A percentile compares a stretch with the other conserved stretches of the same genome.
These are phyloP conservation scores for Protodeltote pygarga DNA, from an alignment of 2,888 invertebrate species.

Conservation along the genomic window DNA sequence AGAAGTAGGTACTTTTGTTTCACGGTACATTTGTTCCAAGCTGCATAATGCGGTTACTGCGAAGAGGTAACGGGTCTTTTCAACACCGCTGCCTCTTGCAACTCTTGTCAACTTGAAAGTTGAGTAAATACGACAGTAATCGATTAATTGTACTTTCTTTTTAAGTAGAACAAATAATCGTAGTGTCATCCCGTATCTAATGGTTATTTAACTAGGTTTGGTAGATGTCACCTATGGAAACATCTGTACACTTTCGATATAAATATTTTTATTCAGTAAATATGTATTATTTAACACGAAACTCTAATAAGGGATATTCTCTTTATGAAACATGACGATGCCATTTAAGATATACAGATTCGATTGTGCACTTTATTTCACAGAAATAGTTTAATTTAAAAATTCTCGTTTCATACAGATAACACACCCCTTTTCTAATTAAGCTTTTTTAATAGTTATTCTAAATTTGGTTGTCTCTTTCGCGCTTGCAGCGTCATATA, in stretches of 20 bases:
- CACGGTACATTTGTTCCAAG: background rate
- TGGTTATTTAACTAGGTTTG: background rate
- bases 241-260: conserved; percentile 14
- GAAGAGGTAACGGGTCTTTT: conserved; percentile 2
- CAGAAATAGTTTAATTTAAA: background rate
- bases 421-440: conserved; percentile 4
- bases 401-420: conserved; percentile 3
- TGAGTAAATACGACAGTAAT: conserved; percentile 21
- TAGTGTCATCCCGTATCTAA: background rate
- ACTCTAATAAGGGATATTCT: background rate
- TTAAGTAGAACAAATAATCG: conserved; percentile 12
- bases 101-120: conserved; percentile 19
- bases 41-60: background rate
- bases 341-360: too few relatives aligned
- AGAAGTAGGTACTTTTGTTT: background rate
- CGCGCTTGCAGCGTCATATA: conserved; percentile 2
- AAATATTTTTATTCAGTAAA: conserved; percentile 46
- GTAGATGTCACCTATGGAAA: background rate
- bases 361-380: background rate
- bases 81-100: conserved; percentile 3
- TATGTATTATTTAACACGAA: conserved; percentile 22
- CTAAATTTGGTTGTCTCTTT: conserved; percentile 3
- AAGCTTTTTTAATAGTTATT: conserved; percentile 9
- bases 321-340: conserved; percentile 1
- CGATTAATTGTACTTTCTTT: conserved; percentile 31